Evolutionary conservation across 2,797 vertebrate species (phyloP).

Genomic region (Acridotheres tristis): DNA sequence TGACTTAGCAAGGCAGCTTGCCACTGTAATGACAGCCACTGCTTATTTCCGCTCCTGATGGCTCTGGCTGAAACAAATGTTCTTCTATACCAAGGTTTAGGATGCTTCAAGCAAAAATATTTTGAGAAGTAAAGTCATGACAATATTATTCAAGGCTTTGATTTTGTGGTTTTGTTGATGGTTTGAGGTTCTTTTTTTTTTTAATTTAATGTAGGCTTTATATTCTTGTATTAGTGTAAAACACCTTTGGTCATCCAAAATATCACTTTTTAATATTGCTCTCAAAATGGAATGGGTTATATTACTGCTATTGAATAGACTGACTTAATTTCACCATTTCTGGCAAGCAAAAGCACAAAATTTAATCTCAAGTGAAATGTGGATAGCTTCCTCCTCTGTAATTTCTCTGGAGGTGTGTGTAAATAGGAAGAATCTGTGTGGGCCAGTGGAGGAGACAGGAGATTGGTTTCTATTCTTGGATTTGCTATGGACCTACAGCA

Average conservation of each 20-base stretch:
- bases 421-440: conserved; percentile 8
- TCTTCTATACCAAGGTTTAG: neutral
- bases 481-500: neutral
- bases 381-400: neutral
- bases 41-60: neutral
- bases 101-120: conserved; percentile 7
- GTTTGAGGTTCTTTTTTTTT: neutral
- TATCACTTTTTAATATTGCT: neutral
- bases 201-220: neutral
- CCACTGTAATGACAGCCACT: neutral
- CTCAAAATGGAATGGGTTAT: conserved; percentile 5
- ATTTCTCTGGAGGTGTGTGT: conserved; percentile 12
- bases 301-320: neutral
- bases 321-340: conserved; percentile 12
- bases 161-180: neutral
- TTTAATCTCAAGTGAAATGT: neutral
- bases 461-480: neutral
- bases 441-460: neutral
- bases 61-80: conserved; percentile 1
- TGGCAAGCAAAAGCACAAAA: neutral
- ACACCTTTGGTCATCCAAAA: neutral
- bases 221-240: neutral
- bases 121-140: neutral
- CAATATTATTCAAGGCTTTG: neutral
- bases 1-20: conserved; percentile 41